These are phyloP conservation scores for Steinernema hermaphroditum DNA, from an alignment of 2,888 invertebrate genomes.

Conservation along the genomic window DNA sequence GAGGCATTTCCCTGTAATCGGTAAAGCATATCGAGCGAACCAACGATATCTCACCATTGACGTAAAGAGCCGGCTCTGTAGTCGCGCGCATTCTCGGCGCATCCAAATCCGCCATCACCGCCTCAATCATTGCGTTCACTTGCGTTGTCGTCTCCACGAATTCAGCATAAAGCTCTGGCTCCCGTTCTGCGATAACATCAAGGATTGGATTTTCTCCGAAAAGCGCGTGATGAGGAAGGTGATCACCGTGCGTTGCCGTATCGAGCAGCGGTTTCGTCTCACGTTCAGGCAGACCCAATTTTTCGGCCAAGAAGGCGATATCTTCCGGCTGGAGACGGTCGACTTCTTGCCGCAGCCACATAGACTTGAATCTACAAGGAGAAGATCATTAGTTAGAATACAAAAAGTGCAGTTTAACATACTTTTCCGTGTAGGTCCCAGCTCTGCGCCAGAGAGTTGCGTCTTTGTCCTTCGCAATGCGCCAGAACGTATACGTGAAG, in stretches of 20 bases:
- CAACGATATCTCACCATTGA: no score
- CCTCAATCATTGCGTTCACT: background rate
- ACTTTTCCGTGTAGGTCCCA: background rate
- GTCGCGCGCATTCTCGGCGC: no score
- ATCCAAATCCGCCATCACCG: background rate
- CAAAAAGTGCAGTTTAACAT: background rate
- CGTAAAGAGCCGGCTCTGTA: no score
- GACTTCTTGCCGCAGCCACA: conserved; percentile 1
- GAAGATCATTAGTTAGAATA: background rate
- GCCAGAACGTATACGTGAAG: background rate
- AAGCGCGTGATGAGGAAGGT: background rate
- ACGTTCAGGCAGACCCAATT: background rate
- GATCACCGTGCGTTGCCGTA: no score
- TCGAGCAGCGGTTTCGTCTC: background rate
- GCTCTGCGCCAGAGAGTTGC: background rate
- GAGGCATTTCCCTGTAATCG: background rate
- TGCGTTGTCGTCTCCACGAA: background rate
- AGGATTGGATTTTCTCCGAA: background rate
- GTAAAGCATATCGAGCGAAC: no score
- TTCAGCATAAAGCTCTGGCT: background rate
- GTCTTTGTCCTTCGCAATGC: background rate
- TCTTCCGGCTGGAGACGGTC: background rate
- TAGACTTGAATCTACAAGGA: background rate
- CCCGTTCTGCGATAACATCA: background rate
- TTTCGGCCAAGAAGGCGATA: background rate